Conservation (phyloP, 2,888 invertebrate genomes). For the Gandaritis pyraliata region DNA sequence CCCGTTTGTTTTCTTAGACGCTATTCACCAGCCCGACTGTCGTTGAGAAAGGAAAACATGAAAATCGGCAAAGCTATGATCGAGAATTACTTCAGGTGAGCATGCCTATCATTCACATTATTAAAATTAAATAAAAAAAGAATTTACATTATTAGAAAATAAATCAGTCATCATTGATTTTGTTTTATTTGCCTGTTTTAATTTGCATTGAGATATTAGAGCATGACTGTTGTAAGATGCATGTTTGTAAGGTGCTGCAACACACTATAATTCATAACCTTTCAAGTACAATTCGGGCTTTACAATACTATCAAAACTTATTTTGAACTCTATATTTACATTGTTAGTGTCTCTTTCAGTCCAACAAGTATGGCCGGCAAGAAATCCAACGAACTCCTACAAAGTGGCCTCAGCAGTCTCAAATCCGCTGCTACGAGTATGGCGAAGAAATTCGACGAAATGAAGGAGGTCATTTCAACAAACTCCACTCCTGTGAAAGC, state of each 20-base stretch:
- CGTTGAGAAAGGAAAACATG: constrained; percentile 92
- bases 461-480: constrained; percentile 95
- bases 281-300: too few relatives aligned
- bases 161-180: neutral
- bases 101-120: constrained; percentile 29
- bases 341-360: constrained; percentile 72
- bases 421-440: constrained; percentile 94
- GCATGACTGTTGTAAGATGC: constrained; percentile 17
- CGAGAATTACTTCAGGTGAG: constrained; percentile 92
- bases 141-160: too few relatives aligned
- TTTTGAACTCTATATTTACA: neutral
- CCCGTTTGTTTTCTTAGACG: constrained; percentile 87
- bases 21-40: constrained; percentile 92
- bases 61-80: constrained; percentile 91
- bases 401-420: constrained; percentile 93
- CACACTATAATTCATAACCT: too few relatives aligned
- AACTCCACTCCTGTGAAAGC: constrained; percentile 94
- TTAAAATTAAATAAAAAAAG: constrained; percentile 1
- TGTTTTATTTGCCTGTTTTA: constrained; percentile 12
- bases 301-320: neutral
- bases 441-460: constrained; percentile 95
- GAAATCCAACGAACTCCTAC: constrained; percentile 94
- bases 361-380: constrained; percentile 93
- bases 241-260: constrained; percentile 9
- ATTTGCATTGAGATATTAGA: constrained; percentile 6